Percentiles rank a stretch among this genome's conserved stretches.
These are phyloP conservation scores for Lasioglossum figueresi DNA, from an alignment of 2,888 invertebrate species.

Conservation along the genomic window DNA sequence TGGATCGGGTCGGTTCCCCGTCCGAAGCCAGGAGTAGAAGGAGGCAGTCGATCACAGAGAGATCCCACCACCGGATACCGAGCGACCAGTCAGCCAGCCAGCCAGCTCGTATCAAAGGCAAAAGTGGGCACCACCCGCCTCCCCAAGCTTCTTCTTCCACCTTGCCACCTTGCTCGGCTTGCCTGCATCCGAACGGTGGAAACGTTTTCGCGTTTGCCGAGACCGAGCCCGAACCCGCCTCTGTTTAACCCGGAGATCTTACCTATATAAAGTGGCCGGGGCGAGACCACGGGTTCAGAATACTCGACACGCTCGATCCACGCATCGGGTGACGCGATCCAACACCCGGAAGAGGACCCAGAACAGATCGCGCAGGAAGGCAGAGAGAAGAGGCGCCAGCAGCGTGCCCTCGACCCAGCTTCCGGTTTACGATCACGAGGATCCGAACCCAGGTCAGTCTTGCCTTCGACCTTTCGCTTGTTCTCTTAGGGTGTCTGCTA, in stretches of 20 bases:
- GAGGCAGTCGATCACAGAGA: slow-evolving; percentile 46
- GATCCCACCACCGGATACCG: slow-evolving; percentile 60
- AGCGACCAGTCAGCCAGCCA: slow-evolving; percentile 45
- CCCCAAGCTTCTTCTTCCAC: slow-evolving; percentile 26
- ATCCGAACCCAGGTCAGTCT: slow-evolving; percentile 21
- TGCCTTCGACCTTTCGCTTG: background rate
- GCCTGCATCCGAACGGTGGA: background rate
- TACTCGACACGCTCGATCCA: slow-evolving; percentile 79
- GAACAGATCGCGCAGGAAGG: slow-evolving; percentile 9
- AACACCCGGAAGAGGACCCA: slow-evolving; percentile 20
- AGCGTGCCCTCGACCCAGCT: slow-evolving; percentile 25
- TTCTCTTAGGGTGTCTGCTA: background rate
- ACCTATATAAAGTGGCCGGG: slow-evolving; percentile 83
- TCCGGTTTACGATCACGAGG: slow-evolving; percentile 7
- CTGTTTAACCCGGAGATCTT: slow-evolving; percentile 73
- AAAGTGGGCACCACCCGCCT: slow-evolving; percentile 64
- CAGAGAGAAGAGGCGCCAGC: slow-evolving; percentile 31
- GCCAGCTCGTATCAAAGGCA: slow-evolving; percentile 64
- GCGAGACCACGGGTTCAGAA: slow-evolving; percentile 82
- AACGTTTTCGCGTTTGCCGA: slow-evolving; percentile 1
- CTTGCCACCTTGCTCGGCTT: background rate
- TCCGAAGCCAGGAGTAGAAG: slow-evolving; percentile 59
- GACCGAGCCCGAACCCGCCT: background rate
- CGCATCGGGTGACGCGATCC: slow-evolving; percentile 65
- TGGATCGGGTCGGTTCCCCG: slow-evolving; percentile 63